Percentiles rank a stretch among this genome's conserved stretches.
These are phyloP conservation scores for Paraescarpia echinospica DNA, from an alignment of 1,140 invertebrate genomes.

Conservation along the genomic window DNA sequence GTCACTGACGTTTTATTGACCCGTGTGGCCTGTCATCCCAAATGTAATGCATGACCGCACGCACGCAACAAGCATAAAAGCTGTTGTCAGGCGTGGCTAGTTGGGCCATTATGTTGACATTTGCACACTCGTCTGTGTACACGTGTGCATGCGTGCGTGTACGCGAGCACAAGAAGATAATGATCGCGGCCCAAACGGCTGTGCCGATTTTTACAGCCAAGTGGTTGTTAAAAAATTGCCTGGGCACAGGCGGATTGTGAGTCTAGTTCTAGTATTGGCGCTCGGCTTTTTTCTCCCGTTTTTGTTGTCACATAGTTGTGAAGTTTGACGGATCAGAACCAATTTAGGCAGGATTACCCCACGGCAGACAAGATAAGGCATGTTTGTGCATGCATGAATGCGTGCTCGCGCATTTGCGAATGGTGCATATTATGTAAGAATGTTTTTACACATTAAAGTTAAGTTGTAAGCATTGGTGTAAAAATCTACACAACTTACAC, in stretches of 20 bases:
- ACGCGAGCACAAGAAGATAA: background rate
- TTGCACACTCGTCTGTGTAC: background rate
- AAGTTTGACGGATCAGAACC: background rate
- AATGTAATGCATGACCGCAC: background rate
- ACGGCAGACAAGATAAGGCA: background rate
- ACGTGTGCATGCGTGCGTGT: background rate
- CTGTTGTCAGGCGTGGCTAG: background rate
- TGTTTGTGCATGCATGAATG: background rate
- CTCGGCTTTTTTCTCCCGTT: background rate
- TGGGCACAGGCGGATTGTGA: background rate
- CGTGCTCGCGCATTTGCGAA: background rate
- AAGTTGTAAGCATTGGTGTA: too few relatives aligned
- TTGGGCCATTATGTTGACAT: background rate
- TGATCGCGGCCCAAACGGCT: background rate
- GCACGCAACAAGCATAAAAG: background rate
- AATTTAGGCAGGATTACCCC: background rate
- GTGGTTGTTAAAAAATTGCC: background rate
- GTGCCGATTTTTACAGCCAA: background rate
- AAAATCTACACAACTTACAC: too few relatives aligned
- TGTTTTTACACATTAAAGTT: background rate
- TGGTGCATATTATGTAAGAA: background rate
- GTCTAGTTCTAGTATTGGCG: background rate
- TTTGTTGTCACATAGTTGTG: background rate
- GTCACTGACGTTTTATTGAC: background rate
- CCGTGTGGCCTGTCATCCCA: background rate